A percentile compares a stretch with the other conserved stretches of the same genome.
Evolutionary conservation across 2,888 invertebrate genomes (phyloP).

Genomic region (Stegophylla sp.): DNA sequence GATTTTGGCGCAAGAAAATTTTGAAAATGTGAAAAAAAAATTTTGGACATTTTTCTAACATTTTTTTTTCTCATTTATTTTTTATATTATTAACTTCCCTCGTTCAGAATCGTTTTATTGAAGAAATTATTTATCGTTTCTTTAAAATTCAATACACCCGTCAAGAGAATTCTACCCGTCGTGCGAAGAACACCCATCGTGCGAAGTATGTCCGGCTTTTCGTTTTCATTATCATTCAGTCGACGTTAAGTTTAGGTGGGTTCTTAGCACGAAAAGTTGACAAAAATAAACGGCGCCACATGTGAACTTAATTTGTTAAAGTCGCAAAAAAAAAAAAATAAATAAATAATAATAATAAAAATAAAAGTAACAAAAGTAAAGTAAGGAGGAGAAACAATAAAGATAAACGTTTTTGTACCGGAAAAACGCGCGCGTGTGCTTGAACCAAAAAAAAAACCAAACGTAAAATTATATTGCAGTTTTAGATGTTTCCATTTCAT

Average conservation of each 20-base stretch:
- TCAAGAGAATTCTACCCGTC: no score
- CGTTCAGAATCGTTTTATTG: no score
- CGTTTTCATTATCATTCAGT: not conserved
- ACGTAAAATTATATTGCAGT: conserved; percentile 6
- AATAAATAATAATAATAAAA: no score
- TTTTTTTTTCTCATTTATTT: no score
- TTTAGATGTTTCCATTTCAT: conserved; percentile 9
- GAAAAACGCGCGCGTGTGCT: not conserved
- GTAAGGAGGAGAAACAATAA: not conserved
- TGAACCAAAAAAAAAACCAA: conserved; percentile 3
- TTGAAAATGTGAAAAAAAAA: no score
- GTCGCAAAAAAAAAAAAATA: not conserved
- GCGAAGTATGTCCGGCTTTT: no score
- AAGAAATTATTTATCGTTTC: no score
- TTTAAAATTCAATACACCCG: no score
- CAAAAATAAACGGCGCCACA: conserved; percentile 41
- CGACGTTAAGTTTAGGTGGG: not conserved
- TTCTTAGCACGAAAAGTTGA: conserved; percentile 9
- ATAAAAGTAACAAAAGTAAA: not conserved
- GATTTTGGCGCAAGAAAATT: no score
- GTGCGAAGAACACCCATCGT: no score
- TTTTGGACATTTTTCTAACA: no score
- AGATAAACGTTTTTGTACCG: conserved; percentile 33
- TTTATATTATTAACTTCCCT: no score
- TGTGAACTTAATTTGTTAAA: conserved; percentile 47